Evolutionary conservation across 2,113 vertebrate species (phyloP).

Genomic region (Phyllopteryx taeniolatus): DNA sequence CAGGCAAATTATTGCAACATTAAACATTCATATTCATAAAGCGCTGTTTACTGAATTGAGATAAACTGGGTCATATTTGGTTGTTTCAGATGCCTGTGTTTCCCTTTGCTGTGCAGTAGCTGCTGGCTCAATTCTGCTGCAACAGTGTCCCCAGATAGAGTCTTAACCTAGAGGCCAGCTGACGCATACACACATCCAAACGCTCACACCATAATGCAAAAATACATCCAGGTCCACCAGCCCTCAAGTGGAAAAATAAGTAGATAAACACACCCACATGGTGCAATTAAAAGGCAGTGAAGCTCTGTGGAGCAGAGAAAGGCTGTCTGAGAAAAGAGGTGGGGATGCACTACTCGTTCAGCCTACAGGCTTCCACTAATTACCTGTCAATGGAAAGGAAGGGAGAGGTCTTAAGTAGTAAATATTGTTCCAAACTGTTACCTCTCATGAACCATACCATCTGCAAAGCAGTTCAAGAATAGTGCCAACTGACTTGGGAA

Average conservation of each 20-base stretch:
- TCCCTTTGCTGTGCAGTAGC: constrained; percentile 18
- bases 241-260: not conserved
- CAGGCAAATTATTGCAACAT: constrained; percentile 44
- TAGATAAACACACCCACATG: constrained; percentile 30
- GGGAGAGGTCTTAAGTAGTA: constrained; percentile 42
- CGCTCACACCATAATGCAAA: constrained; percentile 8
- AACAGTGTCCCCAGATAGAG: constrained; percentile 34
- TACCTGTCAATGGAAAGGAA: constrained; percentile 55
- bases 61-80: constrained; percentile 57
- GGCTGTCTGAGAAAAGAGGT: constrained; percentile 33
- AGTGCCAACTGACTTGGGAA: constrained; percentile 42
- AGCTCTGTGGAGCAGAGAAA: constrained; percentile 34
- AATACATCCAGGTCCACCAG: constrained; percentile 9
- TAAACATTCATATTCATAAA: constrained; percentile 33
- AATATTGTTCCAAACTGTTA: constrained; percentile 57
- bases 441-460: constrained; percentile 37
- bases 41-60: constrained; percentile 36
- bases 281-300: constrained; percentile 49
- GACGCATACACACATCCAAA: constrained; percentile 10
- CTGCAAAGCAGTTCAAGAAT: constrained; percentile 44
- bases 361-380: constrained; percentile 57
- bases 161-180: constrained; percentile 34
- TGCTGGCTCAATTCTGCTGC: constrained; percentile 21
- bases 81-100: constrained; percentile 36
- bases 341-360: constrained; percentile 30